Evolutionary conservation across 2,113 vertebrate species (phyloP), one percentile per base, ranked within the genome.

Genomic region (Hystrix cristata): DNA sequence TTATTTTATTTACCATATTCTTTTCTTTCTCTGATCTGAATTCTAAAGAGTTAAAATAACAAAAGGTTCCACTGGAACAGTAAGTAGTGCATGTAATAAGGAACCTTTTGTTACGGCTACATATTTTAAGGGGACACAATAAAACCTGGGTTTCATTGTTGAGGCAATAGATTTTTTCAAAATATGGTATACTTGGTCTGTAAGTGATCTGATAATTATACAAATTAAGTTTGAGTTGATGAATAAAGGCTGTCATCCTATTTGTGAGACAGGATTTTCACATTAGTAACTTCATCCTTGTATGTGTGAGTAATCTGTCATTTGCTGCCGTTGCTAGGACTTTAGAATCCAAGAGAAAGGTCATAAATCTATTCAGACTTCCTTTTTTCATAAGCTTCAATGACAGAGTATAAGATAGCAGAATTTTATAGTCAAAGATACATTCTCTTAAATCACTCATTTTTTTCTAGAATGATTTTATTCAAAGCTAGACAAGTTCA

Each of bases 211-310:
- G 87, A 69, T 67, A 89, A 69, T 69, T 79, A 67, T 80, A 85
- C 80, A 65, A 81, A 62, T 90, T 90, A 74, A 23, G 8, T 96
- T 87, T 95, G 57, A 82, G 7, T 87, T 82, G 27, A 92, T 85
- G 82, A 90, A 27, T 80, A 59, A 94, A 94, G 43, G 76, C 34
- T 60, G 48, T 80, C 53, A 85, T 74, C 29, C 55, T 94, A 67
- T 93, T 82, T 89, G 12, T 81, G 59, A 71, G 18, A 76, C 87
- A 90, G 57, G 23, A 51, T 95, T 80, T 93, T 97, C 53, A 86
- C 15, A 55, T 83, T 86, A 64, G 6, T 64, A 69, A 90, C 34
- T 87, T 89, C 53, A 81, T 62, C 38, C 43, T 81, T 89, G 95
- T 64, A 59, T 55, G 34, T 85, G 15, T 84, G 38, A 90, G 62